Conservation (phyloP, 2,888 invertebrate genomes). For the Leucophenga montana region DNA sequence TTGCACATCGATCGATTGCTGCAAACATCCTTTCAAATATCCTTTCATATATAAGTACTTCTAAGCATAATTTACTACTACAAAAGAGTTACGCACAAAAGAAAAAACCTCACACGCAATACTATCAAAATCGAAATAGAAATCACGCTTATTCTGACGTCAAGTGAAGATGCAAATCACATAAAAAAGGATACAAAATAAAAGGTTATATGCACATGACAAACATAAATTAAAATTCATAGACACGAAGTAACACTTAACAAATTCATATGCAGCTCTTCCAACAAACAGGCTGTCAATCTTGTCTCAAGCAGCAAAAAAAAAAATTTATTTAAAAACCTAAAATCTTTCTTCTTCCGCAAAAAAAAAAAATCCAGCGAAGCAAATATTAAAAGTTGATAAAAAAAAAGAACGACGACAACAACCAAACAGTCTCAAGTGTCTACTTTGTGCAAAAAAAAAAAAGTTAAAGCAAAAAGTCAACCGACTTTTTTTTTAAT, state of each 20-base stretch:
- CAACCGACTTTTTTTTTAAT: constrained; percentile 18
- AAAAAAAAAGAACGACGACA: background rate
- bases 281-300: background rate
- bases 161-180: too few relatives aligned
- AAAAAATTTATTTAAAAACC: background rate
- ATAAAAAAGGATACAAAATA: background rate
- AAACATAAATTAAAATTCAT: constrained; percentile 23
- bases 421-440: constrained; percentile 39
- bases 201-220: background rate
- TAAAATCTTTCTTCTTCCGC: background rate
- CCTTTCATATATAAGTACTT: background rate
- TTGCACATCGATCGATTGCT: background rate
- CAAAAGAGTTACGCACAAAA: background rate
- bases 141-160: too few relatives aligned
- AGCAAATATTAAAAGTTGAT: background rate
- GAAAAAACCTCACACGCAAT: too few relatives aligned
- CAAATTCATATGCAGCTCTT: background rate
- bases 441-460: constrained; percentile 35
- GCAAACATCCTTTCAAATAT: background rate
- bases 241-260: constrained; percentile 15
- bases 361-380: background rate
- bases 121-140: too few relatives aligned
- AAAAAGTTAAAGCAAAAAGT: constrained; percentile 22
- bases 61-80: background rate
- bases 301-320: background rate